Evolutionary conservation across 1,140 invertebrate genomes (phyloP).

Genomic region (Papilio dardanus): DNA sequence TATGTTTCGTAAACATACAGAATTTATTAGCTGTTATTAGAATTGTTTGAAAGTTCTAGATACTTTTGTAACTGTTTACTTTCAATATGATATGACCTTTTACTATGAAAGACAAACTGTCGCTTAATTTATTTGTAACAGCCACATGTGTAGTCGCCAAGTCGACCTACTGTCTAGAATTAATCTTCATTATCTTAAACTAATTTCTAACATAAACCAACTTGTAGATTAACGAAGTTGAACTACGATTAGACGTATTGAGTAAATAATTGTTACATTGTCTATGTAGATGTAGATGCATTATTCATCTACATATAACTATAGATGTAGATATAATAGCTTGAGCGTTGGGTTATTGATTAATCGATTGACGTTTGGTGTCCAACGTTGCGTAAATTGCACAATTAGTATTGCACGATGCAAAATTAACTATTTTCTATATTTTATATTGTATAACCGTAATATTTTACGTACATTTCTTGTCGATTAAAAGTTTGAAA

Average conservation of each 20-base stretch:
- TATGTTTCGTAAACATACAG: too few species aligned
- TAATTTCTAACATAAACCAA: constrained; percentile 35
- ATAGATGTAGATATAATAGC: too few species aligned
- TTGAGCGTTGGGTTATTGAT: background rate
- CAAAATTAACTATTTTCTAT: background rate
- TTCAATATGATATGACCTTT: background rate
- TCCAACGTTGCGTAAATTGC: background rate
- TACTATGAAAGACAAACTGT: background rate
- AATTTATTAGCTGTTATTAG: background rate
- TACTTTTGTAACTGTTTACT: background rate
- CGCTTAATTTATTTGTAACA: constrained; percentile 16
- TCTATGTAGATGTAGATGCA: background rate
- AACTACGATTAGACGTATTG: constrained; percentile 6
- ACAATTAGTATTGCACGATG: background rate
- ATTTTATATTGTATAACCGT: background rate
- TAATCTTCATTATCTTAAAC: constrained; percentile 33
- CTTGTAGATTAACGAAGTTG: constrained; percentile 8
- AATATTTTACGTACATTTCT: background rate
- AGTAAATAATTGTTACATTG: background rate
- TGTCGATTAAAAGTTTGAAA: background rate
- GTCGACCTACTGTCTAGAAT: constrained; percentile 21
- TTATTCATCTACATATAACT: background rate
- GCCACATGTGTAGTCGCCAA: constrained; percentile 2
- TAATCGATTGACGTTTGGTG: background rate
- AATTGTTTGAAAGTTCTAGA: background rate